phyloP scores from a whole-genome alignment of 2,888 invertebrate species.

The Heliconius sara region DNA sequence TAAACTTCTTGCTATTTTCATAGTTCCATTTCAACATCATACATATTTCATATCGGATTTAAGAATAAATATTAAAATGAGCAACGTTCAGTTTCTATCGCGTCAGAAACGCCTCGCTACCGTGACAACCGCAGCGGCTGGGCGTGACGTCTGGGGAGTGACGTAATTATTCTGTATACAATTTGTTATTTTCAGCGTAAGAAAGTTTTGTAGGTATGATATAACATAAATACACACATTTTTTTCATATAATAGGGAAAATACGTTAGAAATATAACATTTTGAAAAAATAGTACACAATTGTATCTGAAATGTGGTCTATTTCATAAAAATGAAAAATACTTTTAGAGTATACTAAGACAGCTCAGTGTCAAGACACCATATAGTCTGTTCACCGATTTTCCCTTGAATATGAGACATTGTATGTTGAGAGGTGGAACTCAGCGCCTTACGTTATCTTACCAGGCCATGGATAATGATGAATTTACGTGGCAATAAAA shows the following conservation, averaged over 20 bases:
- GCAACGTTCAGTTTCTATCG: conserved; percentile 21
- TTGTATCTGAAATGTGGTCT: background rate
- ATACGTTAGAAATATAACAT: background rate
- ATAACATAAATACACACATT: background rate
- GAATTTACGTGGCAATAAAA: too few species aligned
- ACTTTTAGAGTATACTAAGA: background rate
- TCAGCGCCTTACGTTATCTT: too few species aligned
- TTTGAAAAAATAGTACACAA: background rate
- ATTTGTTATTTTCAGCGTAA: conserved; percentile 14
- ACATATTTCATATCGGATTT: conserved; percentile 27
- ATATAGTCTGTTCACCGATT: too few species aligned
- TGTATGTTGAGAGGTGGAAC: too few species aligned
- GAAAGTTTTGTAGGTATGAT: background rate
- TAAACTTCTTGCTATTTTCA: conserved; percentile 12
- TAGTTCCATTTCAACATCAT: conserved; percentile 23
- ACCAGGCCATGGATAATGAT: too few species aligned
- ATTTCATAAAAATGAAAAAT: too few species aligned
- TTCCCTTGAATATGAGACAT: too few species aligned
- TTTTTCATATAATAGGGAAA: background rate
- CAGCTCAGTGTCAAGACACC: too few species aligned
- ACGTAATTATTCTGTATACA: conserved; percentile 26
- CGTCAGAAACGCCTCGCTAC: conserved; percentile 20
- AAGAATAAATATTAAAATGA: conserved; percentile 30
- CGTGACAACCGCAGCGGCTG: conserved; percentile 28
- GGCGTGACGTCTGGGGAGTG: conserved; percentile 30